A percentile compares a stretch with the other conserved stretches of the same genome.
Conservation (phyloP, 2,113 vertebrate genomes). For the Typhlomys cinereus region DNA sequence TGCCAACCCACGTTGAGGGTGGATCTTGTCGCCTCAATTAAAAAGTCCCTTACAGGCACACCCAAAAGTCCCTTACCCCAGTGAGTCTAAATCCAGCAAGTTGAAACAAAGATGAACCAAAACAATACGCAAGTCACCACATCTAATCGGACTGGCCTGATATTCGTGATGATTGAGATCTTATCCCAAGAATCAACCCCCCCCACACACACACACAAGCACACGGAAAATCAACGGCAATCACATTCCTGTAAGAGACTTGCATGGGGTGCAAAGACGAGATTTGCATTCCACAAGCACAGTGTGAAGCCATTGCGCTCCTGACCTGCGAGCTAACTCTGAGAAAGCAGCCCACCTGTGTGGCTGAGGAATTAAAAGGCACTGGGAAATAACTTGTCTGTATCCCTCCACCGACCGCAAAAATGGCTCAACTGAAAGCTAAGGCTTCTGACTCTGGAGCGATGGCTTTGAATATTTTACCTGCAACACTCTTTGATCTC, state of each 20-base stretch:
- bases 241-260: background rate
- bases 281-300: background rate
- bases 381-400: background rate
- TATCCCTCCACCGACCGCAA: background rate
- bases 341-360: background rate
- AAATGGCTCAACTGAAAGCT: background rate
- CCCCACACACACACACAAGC: background rate
- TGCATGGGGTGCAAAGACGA: background rate
- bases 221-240: background rate
- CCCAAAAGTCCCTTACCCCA: too few species aligned
- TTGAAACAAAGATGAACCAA: too few species aligned
- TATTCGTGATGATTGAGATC: background rate
- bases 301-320: too few species aligned
- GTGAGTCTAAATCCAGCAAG: too few species aligned
- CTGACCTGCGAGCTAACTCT: background rate
- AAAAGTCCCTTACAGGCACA: too few species aligned
- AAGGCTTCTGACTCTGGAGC: background rate
- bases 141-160: background rate
- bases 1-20: too few species aligned
- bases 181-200: background rate
- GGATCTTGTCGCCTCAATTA: too few species aligned
- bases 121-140: background rate
- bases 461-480: background rate
- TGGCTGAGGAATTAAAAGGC: background rate
- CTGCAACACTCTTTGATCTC: background rate